Evolutionary conservation across 2,113 vertebrate genomes (phyloP).

Genomic region (Jaculus jaculus): DNA sequence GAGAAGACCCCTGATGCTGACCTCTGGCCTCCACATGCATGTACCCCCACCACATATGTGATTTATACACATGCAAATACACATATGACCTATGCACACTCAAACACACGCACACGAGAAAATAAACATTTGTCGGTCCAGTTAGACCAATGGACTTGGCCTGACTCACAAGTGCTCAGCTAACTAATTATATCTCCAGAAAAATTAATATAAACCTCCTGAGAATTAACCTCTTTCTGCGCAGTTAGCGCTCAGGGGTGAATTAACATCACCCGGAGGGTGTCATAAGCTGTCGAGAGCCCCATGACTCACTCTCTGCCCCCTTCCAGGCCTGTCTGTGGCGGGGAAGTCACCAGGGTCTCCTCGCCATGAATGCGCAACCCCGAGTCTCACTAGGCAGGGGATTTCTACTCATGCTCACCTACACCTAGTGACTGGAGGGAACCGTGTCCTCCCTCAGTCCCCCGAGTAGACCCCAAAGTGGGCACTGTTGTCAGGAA

Average conservation of each 20-base stretch:
- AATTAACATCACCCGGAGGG: background rate
- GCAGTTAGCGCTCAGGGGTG: background rate
- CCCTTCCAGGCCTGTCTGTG: background rate
- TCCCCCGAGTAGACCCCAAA: background rate
- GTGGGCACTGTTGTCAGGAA: background rate
- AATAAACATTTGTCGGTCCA: background rate
- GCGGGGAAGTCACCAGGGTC: conserved; percentile 23
- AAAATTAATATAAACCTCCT: conserved; percentile 49
- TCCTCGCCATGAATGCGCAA: conserved; percentile 20
- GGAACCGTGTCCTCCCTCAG: background rate
- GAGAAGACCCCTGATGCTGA: no score
- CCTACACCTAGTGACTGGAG: background rate
- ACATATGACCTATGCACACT: background rate
- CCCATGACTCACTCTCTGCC: conserved; percentile 2
- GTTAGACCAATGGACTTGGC: background rate
- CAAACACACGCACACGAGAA: background rate
- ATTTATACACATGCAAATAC: no score
- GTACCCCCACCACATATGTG: no score
- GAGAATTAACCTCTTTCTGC: conserved; percentile 20
- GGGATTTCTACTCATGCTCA: conserved; percentile 7
- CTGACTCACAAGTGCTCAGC: background rate
- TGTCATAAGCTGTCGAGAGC: conserved; percentile 38
- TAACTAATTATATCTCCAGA: conserved; percentile 48
- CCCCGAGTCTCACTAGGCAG: background rate
- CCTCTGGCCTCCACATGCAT: no score